Evolutionary conservation across 1,140 invertebrate species (phyloP).

Genomic region (Varroa destructor): DNA sequence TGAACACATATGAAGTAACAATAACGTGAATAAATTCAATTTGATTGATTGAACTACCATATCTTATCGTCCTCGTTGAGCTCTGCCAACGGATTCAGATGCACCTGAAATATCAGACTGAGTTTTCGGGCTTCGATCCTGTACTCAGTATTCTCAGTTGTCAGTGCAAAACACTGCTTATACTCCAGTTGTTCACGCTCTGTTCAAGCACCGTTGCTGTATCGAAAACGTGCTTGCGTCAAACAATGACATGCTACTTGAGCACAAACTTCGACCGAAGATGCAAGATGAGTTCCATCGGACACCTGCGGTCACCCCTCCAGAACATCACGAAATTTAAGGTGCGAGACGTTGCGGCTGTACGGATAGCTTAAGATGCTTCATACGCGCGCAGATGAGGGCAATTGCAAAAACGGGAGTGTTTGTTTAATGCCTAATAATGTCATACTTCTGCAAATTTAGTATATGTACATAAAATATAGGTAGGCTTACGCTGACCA

Average conservation of each 20-base stretch:
- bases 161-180: conserved; percentile 62
- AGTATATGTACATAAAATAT: no score
- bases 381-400: neutral
- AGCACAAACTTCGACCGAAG: conserved; percentile 39
- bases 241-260: conserved; percentile 62
- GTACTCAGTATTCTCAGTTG: conserved; percentile 75
- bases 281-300: neutral
- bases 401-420: no score
- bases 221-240: conserved; percentile 80
- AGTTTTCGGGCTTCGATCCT: conserved; percentile 54
- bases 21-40: no score
- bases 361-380: neutral
- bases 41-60: conserved; percentile 48
- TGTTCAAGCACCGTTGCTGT: conserved; percentile 67
- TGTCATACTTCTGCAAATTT: no score
- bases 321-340: conserved; percentile 1
- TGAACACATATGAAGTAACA: no score
- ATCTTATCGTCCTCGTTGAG: conserved; percentile 74
- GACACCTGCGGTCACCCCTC: neutral
- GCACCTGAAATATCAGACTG: conserved; percentile 37
- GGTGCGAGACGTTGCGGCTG: conserved; percentile 5
- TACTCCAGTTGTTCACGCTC: conserved; percentile 76
- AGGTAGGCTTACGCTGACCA: no score
- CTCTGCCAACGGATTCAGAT: conserved; percentile 67
- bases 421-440: no score